These are phyloP conservation scores for Drosophila setifemur DNA, from an alignment of 1,140 invertebrate genomes.

Conservation along the genomic window DNA sequence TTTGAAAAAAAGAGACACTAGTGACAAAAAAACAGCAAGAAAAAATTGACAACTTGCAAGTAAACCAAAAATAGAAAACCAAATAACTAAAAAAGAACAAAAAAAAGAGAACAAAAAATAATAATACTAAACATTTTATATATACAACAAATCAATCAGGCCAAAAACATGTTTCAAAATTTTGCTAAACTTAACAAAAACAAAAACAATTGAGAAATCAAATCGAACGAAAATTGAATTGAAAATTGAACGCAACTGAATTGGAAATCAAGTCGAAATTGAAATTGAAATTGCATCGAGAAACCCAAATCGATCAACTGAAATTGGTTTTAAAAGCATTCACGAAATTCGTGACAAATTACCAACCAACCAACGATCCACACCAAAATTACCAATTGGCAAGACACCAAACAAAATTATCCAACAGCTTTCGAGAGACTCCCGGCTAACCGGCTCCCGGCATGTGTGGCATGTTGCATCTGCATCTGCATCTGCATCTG, in stretches of 20 bases:
- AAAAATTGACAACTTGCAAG: constrained; percentile 47
- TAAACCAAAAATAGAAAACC: constrained; percentile 50
- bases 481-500: too few species aligned
- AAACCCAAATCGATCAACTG: constrained; percentile 14
- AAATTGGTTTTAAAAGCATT: constrained; percentile 53
- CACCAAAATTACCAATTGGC: constrained; percentile 7
- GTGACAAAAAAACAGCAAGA: constrained; percentile 78
- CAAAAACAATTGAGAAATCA: constrained; percentile 26
- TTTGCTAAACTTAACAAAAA: constrained; percentile 55
- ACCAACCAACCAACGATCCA: constrained; percentile 18
- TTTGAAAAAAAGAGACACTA: constrained; percentile 82
- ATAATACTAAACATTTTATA: constrained; percentile 67
- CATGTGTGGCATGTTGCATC: too few species aligned
- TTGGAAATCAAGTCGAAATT: constrained; percentile 35
- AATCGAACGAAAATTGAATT: constrained; percentile 15
- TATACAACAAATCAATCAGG: constrained; percentile 82
- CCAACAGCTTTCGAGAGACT: not conserved
- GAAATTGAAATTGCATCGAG: constrained; percentile 18
- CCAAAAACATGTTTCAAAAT: constrained; percentile 83
- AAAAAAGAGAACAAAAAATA: constrained; percentile 47
- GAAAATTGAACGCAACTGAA: constrained; percentile 26
- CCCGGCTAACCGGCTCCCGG: too few species aligned
- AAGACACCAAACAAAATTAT: not conserved
- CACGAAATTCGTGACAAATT: constrained; percentile 39
- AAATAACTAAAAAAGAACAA: constrained; percentile 42